Percentiles rank a stretch among this genome's conserved stretches.
These are phyloP conservation scores for Aphaenogaster floridana DNA, from an alignment of 1,140 invertebrate species.

Conservation along the genomic window DNA sequence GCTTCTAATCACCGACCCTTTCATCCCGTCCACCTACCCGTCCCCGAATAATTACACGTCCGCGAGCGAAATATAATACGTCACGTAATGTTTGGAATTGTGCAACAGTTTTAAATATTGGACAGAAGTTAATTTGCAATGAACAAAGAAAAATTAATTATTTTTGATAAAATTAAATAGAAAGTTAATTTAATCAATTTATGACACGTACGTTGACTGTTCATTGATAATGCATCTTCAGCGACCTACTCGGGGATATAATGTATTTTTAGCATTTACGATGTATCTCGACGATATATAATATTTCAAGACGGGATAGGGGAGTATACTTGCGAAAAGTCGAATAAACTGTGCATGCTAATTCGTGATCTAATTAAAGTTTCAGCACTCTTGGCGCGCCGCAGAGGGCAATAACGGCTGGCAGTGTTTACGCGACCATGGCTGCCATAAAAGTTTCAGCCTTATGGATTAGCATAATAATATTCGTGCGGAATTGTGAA, in stretches of 20 bases:
- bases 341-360: conserved; percentile 34
- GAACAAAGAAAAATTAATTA: not conserved
- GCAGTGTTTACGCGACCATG: conserved; percentile 41
- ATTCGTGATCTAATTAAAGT: conserved; percentile 48
- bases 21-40: not conserved
- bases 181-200: not conserved
- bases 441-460: conserved; percentile 30
- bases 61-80: not conserved
- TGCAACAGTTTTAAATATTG: not conserved
- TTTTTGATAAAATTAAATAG: not conserved
- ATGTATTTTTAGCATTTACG: not conserved
- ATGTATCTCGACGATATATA: not conserved
- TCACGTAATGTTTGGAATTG: conserved; percentile 11
- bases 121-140: not conserved
- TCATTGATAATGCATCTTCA: not conserved
- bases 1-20: conserved; percentile 42
- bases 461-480: conserved; percentile 69
- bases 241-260: not conserved
- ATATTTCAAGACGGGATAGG: not conserved
- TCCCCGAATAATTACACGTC: conserved; percentile 37
- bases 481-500: conserved; percentile 63
- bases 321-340: conserved; percentile 7
- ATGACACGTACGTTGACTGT: not conserved
- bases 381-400: not conserved
- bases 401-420: conserved; percentile 21